Conservation (phyloP, 2,113 vertebrate genomes). For the Pseudopipra pipra region DNA sequence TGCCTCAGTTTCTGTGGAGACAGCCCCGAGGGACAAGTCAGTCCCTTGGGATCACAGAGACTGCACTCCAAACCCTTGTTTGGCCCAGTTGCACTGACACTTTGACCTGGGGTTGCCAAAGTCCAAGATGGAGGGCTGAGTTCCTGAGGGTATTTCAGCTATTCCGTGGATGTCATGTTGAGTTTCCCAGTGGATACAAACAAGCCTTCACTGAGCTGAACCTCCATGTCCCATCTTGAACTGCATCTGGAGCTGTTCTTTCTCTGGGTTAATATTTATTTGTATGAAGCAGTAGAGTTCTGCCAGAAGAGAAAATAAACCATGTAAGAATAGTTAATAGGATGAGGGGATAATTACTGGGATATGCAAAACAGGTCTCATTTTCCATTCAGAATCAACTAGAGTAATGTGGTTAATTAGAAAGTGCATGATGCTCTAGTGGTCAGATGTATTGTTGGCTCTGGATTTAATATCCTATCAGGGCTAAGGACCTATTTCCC, state of each 20-base stretch:
- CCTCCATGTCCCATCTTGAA: background rate
- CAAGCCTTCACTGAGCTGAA: background rate
- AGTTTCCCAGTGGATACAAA: background rate
- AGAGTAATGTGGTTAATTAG: background rate
- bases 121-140: background rate
- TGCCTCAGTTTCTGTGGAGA: background rate
- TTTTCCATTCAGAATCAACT: background rate
- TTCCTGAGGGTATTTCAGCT: background rate
- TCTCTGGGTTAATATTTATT: background rate
- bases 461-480: background rate
- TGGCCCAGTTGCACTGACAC: background rate
- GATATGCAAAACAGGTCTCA: background rate
- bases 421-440: background rate
- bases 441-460: background rate
- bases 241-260: background rate
- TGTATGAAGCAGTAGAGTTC: background rate
- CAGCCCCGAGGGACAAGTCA: background rate
- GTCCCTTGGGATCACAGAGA: background rate
- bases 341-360: background rate
- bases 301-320: background rate
- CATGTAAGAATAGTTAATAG: background rate
- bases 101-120: background rate
- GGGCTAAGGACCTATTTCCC: background rate
- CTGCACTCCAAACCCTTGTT: background rate
- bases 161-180: fast-evolving